Evolutionary conservation across 2,888 invertebrate species (phyloP), one percentile per base, ranked within the genome.

Genomic region (Plusia festucae): DNA sequence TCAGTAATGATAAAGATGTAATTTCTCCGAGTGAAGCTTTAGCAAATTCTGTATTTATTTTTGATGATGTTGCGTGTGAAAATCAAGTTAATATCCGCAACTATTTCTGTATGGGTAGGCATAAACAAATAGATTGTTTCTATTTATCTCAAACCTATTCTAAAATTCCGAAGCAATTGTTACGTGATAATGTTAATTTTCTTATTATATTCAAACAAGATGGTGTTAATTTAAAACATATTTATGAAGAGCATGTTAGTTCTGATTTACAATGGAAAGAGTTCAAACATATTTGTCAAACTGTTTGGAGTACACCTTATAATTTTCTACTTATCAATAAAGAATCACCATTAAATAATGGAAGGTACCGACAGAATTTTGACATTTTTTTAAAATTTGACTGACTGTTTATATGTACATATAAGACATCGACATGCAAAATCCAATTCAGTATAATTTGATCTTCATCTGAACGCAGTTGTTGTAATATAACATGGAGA

Each of bases 61-160:
- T 68, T n/a, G 64, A 59, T n/a, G n/a, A n/a, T n/a, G n/a, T n/a
- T n/a, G n/a, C n/a, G n/a, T n/a, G n/a, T n/a, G n/a, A n/a, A n/a
- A 69, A 69, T 53, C 70, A 66, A 60, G 20, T 53, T 24, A 63
- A 70, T 30, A 69, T 69, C 20, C 69, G 61, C 16, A 69, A 65
- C 59, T 69, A 65, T 34, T 69, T 65, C 18, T 59, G 24, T 51
- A 65, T 69, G 65, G 65, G 69, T n/a, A 49, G 65, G 52, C 69
- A 69, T 53, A 65, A 60, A 65, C 49, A 65, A 34, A 60, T 64
- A 9, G 59, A 68, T 52, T 68, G 68, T 60, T 69, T 69, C 40
- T 55, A 55, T 40, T 55, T 40, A 55, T 32, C 11, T 13, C 13
- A 32, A 32, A 32, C 32, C 9, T 32, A 32, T 8, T 32, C 32